Evolutionary conservation across 2,888 invertebrate genomes (phyloP), one percentile per base, ranked within the genome.

Genomic region (Elmis aenea): DNA sequence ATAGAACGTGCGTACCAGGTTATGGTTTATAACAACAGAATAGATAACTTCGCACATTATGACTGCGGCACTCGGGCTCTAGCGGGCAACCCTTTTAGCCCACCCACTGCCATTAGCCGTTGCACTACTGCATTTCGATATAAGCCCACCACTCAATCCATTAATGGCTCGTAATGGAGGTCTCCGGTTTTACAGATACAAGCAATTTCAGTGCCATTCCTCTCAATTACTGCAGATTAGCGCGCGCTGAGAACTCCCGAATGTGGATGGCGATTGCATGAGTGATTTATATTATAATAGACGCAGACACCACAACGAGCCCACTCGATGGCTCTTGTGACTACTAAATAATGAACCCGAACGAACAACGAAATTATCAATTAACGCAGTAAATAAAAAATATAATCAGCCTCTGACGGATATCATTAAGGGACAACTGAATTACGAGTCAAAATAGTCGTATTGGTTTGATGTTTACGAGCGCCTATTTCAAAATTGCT

Each of bases 121-220:
- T 39, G 45, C 48, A 43, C 38, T 35, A 37, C 42, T 51, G 49
- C 48, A 50, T 48, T 50, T 50, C 42, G 42, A 51, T 45, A 50
- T 57, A 57, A 55, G 56, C 57, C 52, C 51, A 53, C 58, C 54
- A 59, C 59, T 59, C 61, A 61, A 62, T 62, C 61, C 63, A 61
- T 61, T 63, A 63, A 63, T 62, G 63, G 62, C 51, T 51, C 55
- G 58, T 62, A 63, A 63, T 63, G 61, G 61, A 61, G 58, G 59
- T 59, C 60, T 57, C 56, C 57, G 55, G 59, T 57, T 58, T 58
- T 58, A 58, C 59, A 59, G 60, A 62, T 61, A 62, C 61, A 59
- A 60, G 59, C 59, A 62, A 62, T 62, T 62, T 57, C 55, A 52
- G 54, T 55, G 53, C 61, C 58, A 59, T 62, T 63, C 59, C 61